Evolutionary conservation across 2,888 invertebrate genomes (phyloP), one percentile per base, ranked within the genome.

Genomic region (Tortricodes alternella): DNA sequence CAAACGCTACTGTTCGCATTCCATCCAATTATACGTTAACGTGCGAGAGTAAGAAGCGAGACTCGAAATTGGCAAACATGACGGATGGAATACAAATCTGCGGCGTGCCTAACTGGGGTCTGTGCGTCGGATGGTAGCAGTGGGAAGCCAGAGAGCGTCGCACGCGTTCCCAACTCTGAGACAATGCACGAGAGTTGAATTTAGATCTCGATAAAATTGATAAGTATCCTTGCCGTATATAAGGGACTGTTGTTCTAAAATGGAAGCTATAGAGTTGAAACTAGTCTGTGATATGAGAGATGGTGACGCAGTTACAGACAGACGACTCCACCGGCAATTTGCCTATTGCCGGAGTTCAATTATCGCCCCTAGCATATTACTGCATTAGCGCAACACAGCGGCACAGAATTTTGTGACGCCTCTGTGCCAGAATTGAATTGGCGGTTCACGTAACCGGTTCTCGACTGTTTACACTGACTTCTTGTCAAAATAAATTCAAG

Each of bases 291-390:
- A 46, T 38, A 37, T 55, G 35, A 34, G 24, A 55, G 62, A 61
- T 55, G 64, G 69, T 68, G 70, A 70, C 73, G 66, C 74, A 70
- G 74, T 72, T 73, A 70, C 71, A 71, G 73, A 73, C 76, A 69
- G 74, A 74, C 79, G 80, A 74, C 79, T 70, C 70, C 78, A 71
- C 74, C 76, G 77, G 79, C 90, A 89, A 89, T 89, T 89, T 89
- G 85, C 89, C 86, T 88, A 89, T 90, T 89, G 88, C 79, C 73
- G 85, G n/a, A 77, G 80, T 80, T 80, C 86, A 89, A 89, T 90
- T 89, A 89, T 89, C 88, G 87, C 90, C 89, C 90, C 85, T 89
- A 83, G 87, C 88, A 80, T 79, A 87, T 89, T 89, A 88, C 86
- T 80, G 89, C 81, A 88, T 90, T 89, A 89, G 87, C 82, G 78